A percentile compares a stretch with the other conserved stretches of the same genome.
Evolutionary conservation across 2,797 vertebrate genomes (phyloP).

Genomic region (Onychomys torridus): DNA sequence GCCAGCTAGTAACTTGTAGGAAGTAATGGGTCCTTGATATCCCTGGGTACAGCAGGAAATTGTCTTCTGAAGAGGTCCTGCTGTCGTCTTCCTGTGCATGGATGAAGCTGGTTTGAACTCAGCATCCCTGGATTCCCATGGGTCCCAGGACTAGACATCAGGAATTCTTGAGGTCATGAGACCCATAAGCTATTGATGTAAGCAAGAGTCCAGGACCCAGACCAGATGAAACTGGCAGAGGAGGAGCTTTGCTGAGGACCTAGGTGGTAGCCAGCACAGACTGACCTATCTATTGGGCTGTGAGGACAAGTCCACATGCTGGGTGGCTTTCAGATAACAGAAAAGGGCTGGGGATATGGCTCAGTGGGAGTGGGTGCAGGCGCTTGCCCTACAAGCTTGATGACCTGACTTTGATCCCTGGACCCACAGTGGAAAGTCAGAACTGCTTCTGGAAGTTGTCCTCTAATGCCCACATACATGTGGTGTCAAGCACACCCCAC

Average conservation of each 20-base stretch:
- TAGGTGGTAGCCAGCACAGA: neutral
- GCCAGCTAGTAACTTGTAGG: neutral
- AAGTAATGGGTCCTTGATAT: neutral
- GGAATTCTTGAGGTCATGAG: neutral
- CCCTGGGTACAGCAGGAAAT: neutral
- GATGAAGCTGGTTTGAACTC: neutral
- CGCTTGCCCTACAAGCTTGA: neutral
- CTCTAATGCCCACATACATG: neutral
- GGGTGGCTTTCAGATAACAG: neutral
- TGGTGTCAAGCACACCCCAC: no score
- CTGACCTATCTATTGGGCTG: neutral
- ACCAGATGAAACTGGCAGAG: neutral
- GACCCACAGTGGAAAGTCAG: neutral
- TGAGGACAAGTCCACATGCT: neutral
- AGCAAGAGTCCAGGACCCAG: neutral
- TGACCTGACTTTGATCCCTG: neutral
- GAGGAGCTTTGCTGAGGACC: neutral
- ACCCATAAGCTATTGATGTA: neutral
- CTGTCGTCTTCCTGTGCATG: accelerated
- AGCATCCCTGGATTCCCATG: neutral
- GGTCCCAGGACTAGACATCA: neutral
- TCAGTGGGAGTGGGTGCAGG: neutral
- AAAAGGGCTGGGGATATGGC: neutral
- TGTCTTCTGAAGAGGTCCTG: neutral
- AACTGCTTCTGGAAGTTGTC: neutral